Conservation (phyloP, 2,113 vertebrate genomes). For the Catharus fuscescens region DNA sequence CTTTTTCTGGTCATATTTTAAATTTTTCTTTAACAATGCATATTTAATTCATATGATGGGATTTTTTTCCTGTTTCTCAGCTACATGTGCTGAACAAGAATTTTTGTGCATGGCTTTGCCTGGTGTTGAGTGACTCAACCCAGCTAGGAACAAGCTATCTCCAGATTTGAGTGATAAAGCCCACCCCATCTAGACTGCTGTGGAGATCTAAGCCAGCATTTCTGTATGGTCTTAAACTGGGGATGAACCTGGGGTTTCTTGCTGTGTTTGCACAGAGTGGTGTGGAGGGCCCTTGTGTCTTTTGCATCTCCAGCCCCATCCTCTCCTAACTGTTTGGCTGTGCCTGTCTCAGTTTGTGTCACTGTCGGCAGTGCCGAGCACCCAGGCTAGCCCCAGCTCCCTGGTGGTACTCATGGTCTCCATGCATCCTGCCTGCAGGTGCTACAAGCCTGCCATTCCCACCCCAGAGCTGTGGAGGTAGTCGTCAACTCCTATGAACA, state of each 20-base stretch:
- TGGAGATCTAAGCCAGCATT: background rate
- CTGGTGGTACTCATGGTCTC: background rate
- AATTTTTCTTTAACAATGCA: background rate
- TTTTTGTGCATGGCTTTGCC: background rate
- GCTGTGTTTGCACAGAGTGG: background rate
- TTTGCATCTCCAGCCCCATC: background rate
- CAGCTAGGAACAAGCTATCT: background rate
- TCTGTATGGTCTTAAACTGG: background rate
- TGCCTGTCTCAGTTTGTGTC: background rate
- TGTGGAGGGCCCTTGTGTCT: background rate
- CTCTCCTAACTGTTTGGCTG: fast-evolving
- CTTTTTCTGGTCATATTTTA: background rate
- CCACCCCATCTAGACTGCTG: background rate
- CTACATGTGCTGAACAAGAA: background rate
- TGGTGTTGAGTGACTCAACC: background rate
- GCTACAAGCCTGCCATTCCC: slow-evolving; percentile 85
- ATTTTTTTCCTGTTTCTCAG: background rate
- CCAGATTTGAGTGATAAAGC: background rate
- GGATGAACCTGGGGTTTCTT: background rate
- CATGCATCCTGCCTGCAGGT: slow-evolving; percentile 77
- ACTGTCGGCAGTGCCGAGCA: background rate
- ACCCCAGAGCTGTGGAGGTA: slow-evolving; percentile 86
- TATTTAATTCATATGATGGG: background rate
- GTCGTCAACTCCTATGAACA: slow-evolving; percentile 87
- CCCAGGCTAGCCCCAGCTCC: background rate